Conservation (phyloP, 2,113 vertebrate species). For the Calonectris borealis region DNA sequence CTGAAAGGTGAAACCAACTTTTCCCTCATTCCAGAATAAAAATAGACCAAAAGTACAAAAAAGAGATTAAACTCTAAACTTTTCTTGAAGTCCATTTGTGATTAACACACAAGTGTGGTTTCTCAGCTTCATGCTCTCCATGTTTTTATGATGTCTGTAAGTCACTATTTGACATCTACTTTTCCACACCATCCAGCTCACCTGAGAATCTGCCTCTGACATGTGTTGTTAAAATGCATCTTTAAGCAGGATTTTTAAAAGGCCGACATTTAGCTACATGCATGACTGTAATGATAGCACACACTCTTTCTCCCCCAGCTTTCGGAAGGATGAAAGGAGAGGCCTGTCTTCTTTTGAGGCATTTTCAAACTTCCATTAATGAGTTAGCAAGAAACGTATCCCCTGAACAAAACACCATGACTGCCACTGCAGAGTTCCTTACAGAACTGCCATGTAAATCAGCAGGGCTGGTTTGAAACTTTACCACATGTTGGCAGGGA, state of each 20-base stretch:
- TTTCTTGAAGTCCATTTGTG: background rate
- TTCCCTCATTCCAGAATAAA: background rate
- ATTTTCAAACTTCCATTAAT: background rate
- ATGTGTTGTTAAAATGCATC: background rate
- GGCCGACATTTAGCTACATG: background rate
- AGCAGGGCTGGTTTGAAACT: background rate
- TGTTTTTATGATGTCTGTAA: background rate
- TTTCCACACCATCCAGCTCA: background rate
- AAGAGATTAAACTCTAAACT: background rate
- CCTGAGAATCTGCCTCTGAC: background rate
- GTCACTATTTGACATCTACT: background rate
- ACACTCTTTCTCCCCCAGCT: background rate
- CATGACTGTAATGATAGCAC: background rate
- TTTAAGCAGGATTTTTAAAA: background rate
- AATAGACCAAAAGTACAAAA: background rate
- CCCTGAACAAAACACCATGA: background rate
- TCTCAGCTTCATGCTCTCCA: background rate
- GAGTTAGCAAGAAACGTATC: background rate
- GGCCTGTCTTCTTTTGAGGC: background rate
- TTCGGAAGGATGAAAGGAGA: background rate
- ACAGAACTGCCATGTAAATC: background rate
- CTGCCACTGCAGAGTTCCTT: background rate
- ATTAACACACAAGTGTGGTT: background rate
- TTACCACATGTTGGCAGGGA: background rate
- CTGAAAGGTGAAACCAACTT: conserved; percentile 14